Percentiles rank a stretch among this genome's conserved stretches.
These are phyloP conservation scores for Homarus gammarus DNA, from an alignment of 2,888 invertebrate genomes.

Conservation along the genomic window DNA sequence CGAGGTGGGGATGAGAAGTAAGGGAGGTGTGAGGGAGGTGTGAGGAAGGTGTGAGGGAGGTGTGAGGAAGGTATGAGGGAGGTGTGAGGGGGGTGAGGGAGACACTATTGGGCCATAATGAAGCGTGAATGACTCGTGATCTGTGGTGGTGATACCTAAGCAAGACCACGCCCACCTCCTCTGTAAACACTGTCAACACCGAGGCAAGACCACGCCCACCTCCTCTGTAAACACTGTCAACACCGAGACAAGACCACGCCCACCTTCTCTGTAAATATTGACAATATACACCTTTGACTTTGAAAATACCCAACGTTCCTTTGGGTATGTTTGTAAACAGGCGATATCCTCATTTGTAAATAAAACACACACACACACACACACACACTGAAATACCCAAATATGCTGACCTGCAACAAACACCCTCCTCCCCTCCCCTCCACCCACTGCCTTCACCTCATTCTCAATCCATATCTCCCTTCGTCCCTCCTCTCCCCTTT, in stretches of 20 bases:
- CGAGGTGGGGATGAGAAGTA: too few relatives aligned
- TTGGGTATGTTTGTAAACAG: too few relatives aligned
- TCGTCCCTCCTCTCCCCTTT: not conserved
- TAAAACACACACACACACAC: too few relatives aligned
- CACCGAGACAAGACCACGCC: not conserved
- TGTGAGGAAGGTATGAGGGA: conserved; percentile 16
- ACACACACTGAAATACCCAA: too few relatives aligned
- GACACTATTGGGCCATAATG: conserved; percentile 37
- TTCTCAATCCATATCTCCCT: not conserved
- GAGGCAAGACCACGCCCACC: not conserved
- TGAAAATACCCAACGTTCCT: too few relatives aligned
- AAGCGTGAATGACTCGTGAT: conserved; percentile 45
- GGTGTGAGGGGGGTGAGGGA: too few relatives aligned
- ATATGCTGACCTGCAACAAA: too few relatives aligned
- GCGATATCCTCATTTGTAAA: too few relatives aligned
- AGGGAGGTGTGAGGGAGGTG: not conserved
- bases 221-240: too few relatives aligned
- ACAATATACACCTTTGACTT: too few relatives aligned
- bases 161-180: not conserved
- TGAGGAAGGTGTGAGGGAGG: not conserved
- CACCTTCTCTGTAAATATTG: too few relatives aligned
- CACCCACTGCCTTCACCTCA: not conserved
- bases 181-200: too few relatives aligned
- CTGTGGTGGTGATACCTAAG: conserved; percentile 4
- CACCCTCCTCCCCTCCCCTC: not conserved